phyloP scores from a whole-genome alignment of 2,113 vertebrate genomes.

The Crotalus tigris region DNA sequence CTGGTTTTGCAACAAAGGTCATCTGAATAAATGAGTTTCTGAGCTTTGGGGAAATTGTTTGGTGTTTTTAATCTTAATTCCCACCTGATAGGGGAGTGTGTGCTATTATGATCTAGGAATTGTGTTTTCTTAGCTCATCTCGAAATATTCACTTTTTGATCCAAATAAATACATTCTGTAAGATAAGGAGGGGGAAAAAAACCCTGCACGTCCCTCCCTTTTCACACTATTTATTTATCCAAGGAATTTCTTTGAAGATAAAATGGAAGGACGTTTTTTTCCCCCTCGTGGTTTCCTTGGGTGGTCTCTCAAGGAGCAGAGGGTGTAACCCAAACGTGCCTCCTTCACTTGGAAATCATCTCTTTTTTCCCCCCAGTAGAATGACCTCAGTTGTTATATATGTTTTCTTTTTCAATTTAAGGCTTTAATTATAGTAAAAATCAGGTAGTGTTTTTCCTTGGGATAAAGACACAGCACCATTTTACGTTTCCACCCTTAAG shows the following conservation, averaged over 20 bases:
- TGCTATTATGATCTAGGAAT: neutral
- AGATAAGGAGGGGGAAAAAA: neutral
- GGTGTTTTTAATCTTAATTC: neutral
- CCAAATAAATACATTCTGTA: neutral
- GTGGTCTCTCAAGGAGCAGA: conserved; percentile 11
- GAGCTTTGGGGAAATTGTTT: neutral
- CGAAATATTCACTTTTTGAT: neutral
- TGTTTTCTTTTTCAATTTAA: conserved; percentile 15
- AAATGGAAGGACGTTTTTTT: neutral
- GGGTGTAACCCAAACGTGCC: neutral
- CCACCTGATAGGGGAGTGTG: neutral
- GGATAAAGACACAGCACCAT: conserved; percentile 5
- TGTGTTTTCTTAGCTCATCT: neutral
- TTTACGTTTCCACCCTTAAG: conserved; percentile 4
- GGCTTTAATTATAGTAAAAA: conserved; percentile 10
- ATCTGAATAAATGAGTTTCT: neutral
- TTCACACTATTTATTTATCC: neutral
- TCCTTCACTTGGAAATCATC: neutral
- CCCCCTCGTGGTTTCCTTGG: neutral
- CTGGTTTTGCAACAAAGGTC: neutral
- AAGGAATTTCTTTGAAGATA: neutral
- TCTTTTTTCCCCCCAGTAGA: neutral
- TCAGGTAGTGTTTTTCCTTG: neutral
- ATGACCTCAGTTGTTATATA: conserved; percentile 21
- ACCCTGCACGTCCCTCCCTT: neutral